Evolutionary conservation across 2,888 invertebrate genomes (phyloP).

Genomic region (Gastrophysa polygoni): DNA sequence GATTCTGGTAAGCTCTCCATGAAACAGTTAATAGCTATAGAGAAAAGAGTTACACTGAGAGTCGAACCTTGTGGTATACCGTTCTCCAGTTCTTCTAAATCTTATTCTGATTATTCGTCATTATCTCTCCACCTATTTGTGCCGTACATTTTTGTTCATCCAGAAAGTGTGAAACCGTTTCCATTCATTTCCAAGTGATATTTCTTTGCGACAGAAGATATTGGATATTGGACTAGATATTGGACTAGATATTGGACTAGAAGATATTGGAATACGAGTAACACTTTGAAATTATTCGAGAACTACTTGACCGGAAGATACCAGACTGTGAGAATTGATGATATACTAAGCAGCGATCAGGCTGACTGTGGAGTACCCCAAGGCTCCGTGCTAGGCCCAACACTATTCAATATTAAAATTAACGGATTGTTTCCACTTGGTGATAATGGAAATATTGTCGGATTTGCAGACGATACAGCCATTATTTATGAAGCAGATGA

Average conservation of each 20-base stretch:
- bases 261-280: background rate
- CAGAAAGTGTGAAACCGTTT: no score
- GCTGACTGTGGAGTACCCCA: background rate
- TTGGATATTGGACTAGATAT: no score
- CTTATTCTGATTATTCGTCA: no score
- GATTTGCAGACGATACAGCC: conserved; percentile 8
- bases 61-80: conserved; percentile 32
- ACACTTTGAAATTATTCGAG: background rate
- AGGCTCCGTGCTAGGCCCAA: background rate
- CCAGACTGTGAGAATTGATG: background rate
- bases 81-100: conserved; percentile 21
- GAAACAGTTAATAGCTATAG: conserved; percentile 22
- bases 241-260: no score
- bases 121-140: no score
- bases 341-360: background rate
- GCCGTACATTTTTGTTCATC: no score
- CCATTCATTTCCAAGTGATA: no score
- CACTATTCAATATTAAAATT: background rate
- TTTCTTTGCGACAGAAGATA: no score
- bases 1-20: background rate
- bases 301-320: background rate
- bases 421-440: background rate
- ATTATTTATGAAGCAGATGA: background rate
- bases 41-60: conserved; percentile 23
- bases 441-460: background rate